phyloP scores from a whole-genome alignment of 2,888 invertebrate species.

The Polymixis lichenea region DNA sequence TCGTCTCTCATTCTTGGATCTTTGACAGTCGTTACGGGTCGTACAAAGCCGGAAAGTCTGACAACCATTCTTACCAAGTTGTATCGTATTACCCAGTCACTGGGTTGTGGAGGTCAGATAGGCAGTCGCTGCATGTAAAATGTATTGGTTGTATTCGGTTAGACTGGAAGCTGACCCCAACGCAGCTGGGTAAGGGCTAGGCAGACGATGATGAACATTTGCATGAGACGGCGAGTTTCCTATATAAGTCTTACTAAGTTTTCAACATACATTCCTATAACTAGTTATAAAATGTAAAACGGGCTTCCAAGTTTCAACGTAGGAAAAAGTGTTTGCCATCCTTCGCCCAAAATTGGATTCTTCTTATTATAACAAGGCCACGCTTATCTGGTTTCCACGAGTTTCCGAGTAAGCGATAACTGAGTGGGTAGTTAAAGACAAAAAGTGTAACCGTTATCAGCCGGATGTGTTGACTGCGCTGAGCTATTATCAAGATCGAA shows the following conservation, averaged over 20 bases:
- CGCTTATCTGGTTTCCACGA: conserved; percentile 31
- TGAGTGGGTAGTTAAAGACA: neutral
- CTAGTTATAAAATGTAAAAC: neutral
- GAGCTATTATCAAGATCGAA: neutral
- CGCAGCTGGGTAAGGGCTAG: too few species aligned
- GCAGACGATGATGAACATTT: too few species aligned
- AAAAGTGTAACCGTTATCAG: conserved; percentile 6
- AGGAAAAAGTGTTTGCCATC: neutral
- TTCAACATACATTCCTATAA: neutral
- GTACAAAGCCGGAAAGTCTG: too few species aligned
- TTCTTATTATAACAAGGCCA: conserved; percentile 18
- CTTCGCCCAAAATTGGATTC: neutral
- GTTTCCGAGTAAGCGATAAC: conserved; percentile 2
- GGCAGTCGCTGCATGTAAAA: too few species aligned
- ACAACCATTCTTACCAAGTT: too few species aligned
- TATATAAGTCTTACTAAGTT: neutral
- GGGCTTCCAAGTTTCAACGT: neutral
- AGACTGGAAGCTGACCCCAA: too few species aligned
- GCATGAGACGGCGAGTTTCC: neutral
- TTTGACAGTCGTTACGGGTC: too few species aligned
- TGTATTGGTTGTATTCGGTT: too few species aligned
- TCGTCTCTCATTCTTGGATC: too few species aligned
- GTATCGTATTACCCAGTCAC: too few species aligned
- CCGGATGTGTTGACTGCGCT: conserved; percentile 25
- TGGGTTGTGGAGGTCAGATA: too few species aligned